Base-by-base conservation (phyloP, 2,888 invertebrate genomes). In the Venustoraphidia nigricollis region DNA sequence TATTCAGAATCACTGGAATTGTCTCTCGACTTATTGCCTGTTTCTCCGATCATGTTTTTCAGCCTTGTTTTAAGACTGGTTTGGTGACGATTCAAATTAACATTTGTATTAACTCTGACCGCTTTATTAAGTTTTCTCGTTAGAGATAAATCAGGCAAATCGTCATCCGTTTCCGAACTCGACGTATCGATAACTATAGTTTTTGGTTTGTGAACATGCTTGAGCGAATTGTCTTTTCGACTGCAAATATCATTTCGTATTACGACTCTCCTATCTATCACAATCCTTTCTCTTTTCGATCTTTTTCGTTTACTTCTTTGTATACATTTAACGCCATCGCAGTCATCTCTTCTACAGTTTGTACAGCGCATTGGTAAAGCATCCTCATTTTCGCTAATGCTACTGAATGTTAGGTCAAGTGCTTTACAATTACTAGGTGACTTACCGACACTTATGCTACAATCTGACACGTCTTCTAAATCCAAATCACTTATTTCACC, bases 41-140 rank as follows among this genome's bases (percentile, higher is more conserved):
- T 11, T 10, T 10, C 52, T 13, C 53, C 58, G 50, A 53, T 57
- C 62, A 67, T 64, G 5, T 55, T 59, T 52, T 58, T 60, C 48
- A 67, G 53, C 37, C 66, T 58, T 8, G 61, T 58, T 45, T 58
- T 54, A 41, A 66, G 56, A 49, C 61, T 63, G 10, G 47, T 43
- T 35, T 46, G 46, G 9, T 14, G 37, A 8, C 35, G 27, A 10
- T 47, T 43, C 13, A 38, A 17, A 50, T 62, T 63, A 50, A 58
- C 59, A 34, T 58, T 55, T 9, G 50, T 51, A 48, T 61, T 60
- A 40, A 74, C 66, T 41, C 65, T 60, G 37, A 77, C 71, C 45
- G 77, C 76, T 60, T 75, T 66, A 52, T 72, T 73, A 52, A 77
- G 59, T 60, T 72, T 73, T 53, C 66, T 63, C 41, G 60, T 53